Base-by-base conservation (phyloP, 2,888 invertebrate species). In the Junonia oenone region DNA sequence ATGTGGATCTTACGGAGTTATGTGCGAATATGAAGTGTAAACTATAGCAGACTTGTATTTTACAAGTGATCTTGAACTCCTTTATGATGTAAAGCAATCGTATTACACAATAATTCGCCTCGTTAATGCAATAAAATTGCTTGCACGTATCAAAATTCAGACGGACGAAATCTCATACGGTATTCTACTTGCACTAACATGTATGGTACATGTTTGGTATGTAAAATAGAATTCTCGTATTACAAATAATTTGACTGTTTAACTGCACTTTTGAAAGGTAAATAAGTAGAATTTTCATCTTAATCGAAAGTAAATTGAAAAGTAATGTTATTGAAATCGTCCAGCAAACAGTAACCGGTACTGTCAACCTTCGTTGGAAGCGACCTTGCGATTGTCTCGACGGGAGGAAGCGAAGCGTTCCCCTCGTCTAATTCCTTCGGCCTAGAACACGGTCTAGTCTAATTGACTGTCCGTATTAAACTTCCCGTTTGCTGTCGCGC, bases 401-500 rank as follows among this genome's bases (percentile, higher is more conserved):
- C 49, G 51, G 45, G 59, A 65, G 64, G 66, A 65, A 63, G 56
- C 60, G 19, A 51, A 54, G 22, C 58, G 60, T 59, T 65, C 66
- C 67, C 62, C 61, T 52, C 51, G 56, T 40, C 45, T 56, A 61
- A 58, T 60, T 65, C 63, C 61, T 60, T 43, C 63, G 66, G 53
- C 61, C 63, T 61, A 65, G 61, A 63, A 51, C 54, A 45, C 54
- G 53, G 13, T 55, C 57, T 56, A 55, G 51, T 55, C 51, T 57
- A 55, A 49, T 55, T 56, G 37, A 38, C 33, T 40, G 57, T 49
- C 56, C 62, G 57, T 60, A 61, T 62, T 65, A 54, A 49, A 64
- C 56, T 62, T 65, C 63, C 65, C 60, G 61, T 56, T 59, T 51
- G 17, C 45, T 38, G 33, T 37, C 26, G 19, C 33, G 35, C 46